phyloP scores from a whole-genome alignment of 2,797 vertebrate species.

The Scolopax bukidnonensis region DNA sequence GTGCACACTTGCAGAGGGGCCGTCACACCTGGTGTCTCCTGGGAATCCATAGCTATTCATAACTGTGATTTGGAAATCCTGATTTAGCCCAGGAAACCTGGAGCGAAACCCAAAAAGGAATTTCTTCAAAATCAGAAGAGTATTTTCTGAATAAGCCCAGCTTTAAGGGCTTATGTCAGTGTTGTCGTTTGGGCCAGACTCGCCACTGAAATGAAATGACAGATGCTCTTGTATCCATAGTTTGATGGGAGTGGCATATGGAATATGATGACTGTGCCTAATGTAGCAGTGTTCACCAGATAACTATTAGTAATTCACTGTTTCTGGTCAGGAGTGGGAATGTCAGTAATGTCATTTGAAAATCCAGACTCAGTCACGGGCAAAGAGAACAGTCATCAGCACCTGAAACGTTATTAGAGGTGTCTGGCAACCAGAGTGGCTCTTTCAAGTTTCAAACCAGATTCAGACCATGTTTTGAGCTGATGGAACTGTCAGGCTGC shows the following conservation, averaged over 20 bases:
- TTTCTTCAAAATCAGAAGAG: background rate
- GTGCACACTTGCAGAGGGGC: background rate
- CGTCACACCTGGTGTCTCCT: background rate
- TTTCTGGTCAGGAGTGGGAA: background rate
- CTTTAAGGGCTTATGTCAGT: background rate
- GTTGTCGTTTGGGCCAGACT: background rate
- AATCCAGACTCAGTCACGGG: background rate
- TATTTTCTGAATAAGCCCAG: background rate
- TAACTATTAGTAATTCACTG: background rate
- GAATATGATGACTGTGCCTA: background rate
- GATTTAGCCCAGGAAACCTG: background rate
- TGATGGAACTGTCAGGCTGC: background rate
- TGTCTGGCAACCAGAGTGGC: background rate
- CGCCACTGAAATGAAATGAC: background rate
- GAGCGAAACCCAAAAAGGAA: background rate
- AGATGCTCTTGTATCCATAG: background rate
- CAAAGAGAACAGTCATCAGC: background rate
- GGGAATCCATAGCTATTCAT: background rate
- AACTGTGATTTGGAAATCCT: background rate
- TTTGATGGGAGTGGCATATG: background rate
- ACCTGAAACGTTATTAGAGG: background rate
- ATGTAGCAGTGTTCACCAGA: background rate
- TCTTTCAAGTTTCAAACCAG: background rate
- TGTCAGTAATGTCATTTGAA: background rate
- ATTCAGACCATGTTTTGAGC: background rate